Conservation (phyloP, 2,113 vertebrate genomes). For the Pseudorectes ferrugineus region DNA sequence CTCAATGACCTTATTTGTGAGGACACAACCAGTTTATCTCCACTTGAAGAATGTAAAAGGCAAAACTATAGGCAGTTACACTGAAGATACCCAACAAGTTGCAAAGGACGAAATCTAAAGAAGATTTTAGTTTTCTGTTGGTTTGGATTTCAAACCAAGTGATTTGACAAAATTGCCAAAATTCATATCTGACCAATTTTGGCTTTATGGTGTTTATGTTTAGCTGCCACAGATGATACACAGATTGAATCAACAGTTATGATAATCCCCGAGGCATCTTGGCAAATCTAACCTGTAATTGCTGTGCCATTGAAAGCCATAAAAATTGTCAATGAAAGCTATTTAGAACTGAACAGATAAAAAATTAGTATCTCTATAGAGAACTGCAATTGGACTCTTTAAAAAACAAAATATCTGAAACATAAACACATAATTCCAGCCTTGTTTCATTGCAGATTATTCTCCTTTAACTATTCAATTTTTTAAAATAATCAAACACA, state of each 20-base stretch:
- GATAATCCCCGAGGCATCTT: not conserved
- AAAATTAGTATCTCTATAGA: not conserved
- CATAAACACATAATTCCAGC: not conserved
- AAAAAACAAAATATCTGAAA: not conserved
- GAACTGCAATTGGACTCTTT: not conserved
- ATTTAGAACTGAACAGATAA: not conserved
- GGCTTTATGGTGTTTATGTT: not conserved
- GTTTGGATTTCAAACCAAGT: not conserved
- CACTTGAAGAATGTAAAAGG: not conserved
- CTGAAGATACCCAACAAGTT: not conserved
- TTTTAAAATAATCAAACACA: not conserved
- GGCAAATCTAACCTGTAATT: not conserved
- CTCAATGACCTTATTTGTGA: not conserved
- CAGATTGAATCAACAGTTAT: not conserved
- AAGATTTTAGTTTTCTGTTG: not conserved
- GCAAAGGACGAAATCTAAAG: not conserved
- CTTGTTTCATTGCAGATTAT: not conserved
- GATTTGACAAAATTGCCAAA: not conserved
- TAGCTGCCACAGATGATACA: not conserved
- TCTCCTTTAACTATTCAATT: not conserved
- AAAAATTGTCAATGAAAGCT: not conserved
- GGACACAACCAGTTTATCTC: not conserved
- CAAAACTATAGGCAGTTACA: not conserved
- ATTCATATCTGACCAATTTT: not conserved
- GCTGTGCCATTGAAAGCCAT: not conserved